A percentile compares a stretch with the other conserved stretches of the same genome.
phyloP scores from a whole-genome alignment of 2,888 invertebrate species.

The Calephelis perditalis region DNA sequence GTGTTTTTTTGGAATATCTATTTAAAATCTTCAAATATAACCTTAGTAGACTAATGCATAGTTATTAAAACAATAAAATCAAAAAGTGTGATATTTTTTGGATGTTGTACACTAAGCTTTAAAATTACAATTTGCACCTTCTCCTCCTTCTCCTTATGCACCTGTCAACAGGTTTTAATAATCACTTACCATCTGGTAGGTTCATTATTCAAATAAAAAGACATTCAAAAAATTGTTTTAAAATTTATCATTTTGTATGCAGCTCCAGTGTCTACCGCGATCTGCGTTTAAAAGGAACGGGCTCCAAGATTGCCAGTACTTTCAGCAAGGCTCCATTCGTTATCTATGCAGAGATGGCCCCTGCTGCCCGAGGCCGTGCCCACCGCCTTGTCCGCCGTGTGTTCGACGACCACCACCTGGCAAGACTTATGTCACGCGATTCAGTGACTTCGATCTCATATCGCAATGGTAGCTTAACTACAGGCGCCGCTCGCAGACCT shows the following conservation, averaged over 20 bases:
- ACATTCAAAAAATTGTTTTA: neutral
- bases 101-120: no score
- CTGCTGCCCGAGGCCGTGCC: conserved; percentile 53
- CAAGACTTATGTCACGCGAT: conserved; percentile 70
- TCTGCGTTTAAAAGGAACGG: conserved; percentile 75
- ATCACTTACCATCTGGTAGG: no score
- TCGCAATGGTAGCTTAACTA: conserved; percentile 60
- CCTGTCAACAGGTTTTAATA: no score
- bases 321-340: conserved; percentile 71
- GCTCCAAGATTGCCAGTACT: conserved; percentile 70
- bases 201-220: neutral
- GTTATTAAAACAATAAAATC: no score
- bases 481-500: conserved; percentile 37
- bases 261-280: conserved; percentile 72
- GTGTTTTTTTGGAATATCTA: no score
- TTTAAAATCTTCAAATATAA: no score
- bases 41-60: no score
- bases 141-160: no score
- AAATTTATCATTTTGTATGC: conserved; percentile 20
- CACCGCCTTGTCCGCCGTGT: conserved; percentile 67
- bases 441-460: conserved; percentile 68
- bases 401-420: conserved; percentile 66
- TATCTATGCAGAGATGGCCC: conserved; percentile 64
- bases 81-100: no score
- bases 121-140: no score